A percentile compares a stretch with the other conserved stretches of the same genome.
Evolutionary conservation across 2,888 invertebrate genomes (phyloP).

Genomic region (Microlaimidae sp.): DNA sequence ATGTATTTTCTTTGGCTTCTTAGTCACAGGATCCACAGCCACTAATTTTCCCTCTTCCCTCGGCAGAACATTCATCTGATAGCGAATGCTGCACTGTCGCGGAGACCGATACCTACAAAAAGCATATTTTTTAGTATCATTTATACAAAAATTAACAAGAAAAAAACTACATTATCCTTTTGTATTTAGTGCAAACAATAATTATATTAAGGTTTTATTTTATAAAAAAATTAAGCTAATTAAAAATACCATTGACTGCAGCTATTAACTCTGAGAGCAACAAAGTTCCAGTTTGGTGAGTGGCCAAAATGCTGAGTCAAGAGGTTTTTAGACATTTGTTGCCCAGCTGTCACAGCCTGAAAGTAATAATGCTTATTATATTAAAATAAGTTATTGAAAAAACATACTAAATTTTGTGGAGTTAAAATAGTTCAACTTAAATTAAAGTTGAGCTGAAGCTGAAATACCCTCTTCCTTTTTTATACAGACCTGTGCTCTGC

Average conservation of each 20-base stretch:
- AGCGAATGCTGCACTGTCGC: slow-evolving; percentile 73
- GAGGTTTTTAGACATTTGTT: slow-evolving; percentile 55
- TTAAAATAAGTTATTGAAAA: too few relatives aligned
- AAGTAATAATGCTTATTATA: too few relatives aligned
- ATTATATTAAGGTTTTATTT: too few relatives aligned
- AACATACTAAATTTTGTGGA: too few relatives aligned
- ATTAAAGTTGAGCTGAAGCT: background rate
- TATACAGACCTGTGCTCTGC: too few relatives aligned
- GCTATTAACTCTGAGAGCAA: slow-evolving; percentile 70
- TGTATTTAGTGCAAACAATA: too few relatives aligned
- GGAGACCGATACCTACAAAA: slow-evolving; percentile 76
- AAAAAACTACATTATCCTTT: too few relatives aligned
- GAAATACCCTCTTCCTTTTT: too few relatives aligned
- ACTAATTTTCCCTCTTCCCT: slow-evolving; percentile 54
- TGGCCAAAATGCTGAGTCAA: slow-evolving; percentile 61
- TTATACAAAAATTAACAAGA: too few relatives aligned
- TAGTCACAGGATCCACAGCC: slow-evolving; percentile 21
- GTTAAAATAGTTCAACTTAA: too few relatives aligned
- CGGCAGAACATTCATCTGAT: slow-evolving; percentile 69
- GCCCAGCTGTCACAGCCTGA: slow-evolving; percentile 43
- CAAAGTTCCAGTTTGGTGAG: slow-evolving; percentile 87
- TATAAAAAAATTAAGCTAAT: too few relatives aligned
- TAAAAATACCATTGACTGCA: slow-evolving; percentile 48
- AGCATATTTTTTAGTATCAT: too few relatives aligned
- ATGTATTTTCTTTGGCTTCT: slow-evolving; percentile 19